Evolutionary conservation across 2,113 vertebrate species (phyloP).

Genomic region (Thunnus maccoyii): DNA sequence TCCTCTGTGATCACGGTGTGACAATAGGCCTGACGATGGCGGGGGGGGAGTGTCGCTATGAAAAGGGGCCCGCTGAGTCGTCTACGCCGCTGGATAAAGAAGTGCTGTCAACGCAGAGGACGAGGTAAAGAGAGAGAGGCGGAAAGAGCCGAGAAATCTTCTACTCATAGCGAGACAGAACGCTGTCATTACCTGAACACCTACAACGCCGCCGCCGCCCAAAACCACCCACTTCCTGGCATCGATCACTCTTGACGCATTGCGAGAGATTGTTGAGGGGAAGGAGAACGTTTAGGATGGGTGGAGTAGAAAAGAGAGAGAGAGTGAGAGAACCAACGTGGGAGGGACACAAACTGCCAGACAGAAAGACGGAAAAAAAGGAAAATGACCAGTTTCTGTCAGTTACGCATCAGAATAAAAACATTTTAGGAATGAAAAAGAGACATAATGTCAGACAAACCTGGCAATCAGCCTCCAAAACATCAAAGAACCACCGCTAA

Average conservation of each 20-base stretch:
- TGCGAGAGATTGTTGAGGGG: not conserved
- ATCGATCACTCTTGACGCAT: not conserved
- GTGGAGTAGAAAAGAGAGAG: not conserved
- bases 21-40: conserved; percentile 31
- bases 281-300: not conserved
- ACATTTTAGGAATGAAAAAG: too few species aligned
- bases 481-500: not conserved
- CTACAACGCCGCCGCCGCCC: not conserved
- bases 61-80: conserved; percentile 20
- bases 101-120: not conserved
- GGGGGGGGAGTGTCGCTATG: conserved; percentile 15
- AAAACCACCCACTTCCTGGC: not conserved
- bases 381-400: too few species aligned
- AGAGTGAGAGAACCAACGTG: not conserved
- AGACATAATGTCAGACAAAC: not conserved
- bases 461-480: not conserved
- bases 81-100: conserved; percentile 12
- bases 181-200: conserved; percentile 22
- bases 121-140: not conserved
- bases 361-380: not conserved
- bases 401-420: too few species aligned
- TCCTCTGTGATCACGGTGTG: conserved; percentile 14
- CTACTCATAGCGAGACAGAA: not conserved
- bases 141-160: not conserved
- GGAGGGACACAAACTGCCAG: not conserved